Evolutionary conservation across 2,113 vertebrate species (phyloP), one percentile per base, ranked within the genome.

Genomic region (Anarrhichthys ocellatus): DNA sequence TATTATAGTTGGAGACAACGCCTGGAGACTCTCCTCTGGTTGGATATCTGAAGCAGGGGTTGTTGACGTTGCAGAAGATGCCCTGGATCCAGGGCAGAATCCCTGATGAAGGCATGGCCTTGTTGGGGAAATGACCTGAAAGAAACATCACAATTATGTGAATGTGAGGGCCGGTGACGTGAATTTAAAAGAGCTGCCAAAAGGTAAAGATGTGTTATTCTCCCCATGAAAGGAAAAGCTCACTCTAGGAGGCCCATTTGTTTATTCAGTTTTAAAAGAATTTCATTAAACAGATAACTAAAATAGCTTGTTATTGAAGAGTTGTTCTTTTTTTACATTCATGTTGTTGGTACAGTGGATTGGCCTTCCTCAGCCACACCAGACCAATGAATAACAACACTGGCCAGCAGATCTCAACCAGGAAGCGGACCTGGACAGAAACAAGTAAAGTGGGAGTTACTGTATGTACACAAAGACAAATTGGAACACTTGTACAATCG

Each of bases 51-150:
- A 99, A 99, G 88, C 97, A 99, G 77, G 98, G 97, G 90, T 99
- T 99, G 93, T 98, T 96, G 92, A 95, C 89, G 13, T 99, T 99
- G 93, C 98, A 99, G 94, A 99, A 98, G 91, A 99, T 97, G 44
- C 98, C 97, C 72, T 99, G 97, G 79, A 99, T 94, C 97, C 98
- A 99, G 0, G 97, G 98, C 86, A 99, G 88, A 2, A 96, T 92
- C 91, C 98, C 98, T 11, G 98, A 94, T 17, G 98, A 99, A 29
- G 98, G 98, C 98, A 99, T 96, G 4, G 97, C 98, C 93, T 99
- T 99, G 93, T 97, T 99, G 92, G 98, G 97, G 84, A 99, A 99
- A 92, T 99, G 98, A 95, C 98, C 98, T 99, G 94, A 79, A 44
- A 44, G 90, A 36, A 92, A 94, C 81, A 50, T 24, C 18, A 36